Conservation (phyloP, 1,140 invertebrate genomes). For the Pygmarrhopalites habei region DNA sequence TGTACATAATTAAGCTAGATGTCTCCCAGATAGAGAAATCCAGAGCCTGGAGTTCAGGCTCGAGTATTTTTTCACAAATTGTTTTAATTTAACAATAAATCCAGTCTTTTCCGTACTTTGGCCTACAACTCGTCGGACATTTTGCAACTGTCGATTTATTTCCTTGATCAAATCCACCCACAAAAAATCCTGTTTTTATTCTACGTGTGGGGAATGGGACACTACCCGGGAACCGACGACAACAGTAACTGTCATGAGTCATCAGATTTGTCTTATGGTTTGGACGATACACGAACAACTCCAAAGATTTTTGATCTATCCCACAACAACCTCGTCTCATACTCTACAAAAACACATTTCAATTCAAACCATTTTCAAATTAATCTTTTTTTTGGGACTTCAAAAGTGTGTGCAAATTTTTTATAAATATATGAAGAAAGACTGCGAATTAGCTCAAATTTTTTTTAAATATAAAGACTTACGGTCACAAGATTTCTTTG, state of each 20-base stretch:
- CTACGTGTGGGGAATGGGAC: constrained; percentile 1
- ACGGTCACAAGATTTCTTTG: not conserved
- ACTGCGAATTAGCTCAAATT: not conserved
- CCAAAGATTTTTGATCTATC: not conserved
- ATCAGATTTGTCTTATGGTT: not conserved
- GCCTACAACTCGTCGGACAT: not conserved
- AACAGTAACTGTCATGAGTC: not conserved
- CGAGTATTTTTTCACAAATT: no score
- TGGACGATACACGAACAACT: not conserved
- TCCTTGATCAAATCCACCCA: not conserved
- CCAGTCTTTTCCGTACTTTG: not conserved
- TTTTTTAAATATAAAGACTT: not conserved
- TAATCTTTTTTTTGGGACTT: not conserved
- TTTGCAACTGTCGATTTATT: not conserved
- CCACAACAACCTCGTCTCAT: not conserved
- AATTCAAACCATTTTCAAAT: not conserved
- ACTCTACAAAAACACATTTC: not conserved
- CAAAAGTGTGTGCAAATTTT: not conserved
- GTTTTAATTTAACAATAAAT: no score
- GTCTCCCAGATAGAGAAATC: no score
- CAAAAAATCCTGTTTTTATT: not conserved
- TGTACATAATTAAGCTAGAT: no score
- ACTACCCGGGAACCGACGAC: not conserved
- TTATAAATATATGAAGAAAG: not conserved
- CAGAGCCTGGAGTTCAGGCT: no score